Evolutionary conservation across 2,888 invertebrate species (phyloP).

Genomic region (Agrochola lota): DNA sequence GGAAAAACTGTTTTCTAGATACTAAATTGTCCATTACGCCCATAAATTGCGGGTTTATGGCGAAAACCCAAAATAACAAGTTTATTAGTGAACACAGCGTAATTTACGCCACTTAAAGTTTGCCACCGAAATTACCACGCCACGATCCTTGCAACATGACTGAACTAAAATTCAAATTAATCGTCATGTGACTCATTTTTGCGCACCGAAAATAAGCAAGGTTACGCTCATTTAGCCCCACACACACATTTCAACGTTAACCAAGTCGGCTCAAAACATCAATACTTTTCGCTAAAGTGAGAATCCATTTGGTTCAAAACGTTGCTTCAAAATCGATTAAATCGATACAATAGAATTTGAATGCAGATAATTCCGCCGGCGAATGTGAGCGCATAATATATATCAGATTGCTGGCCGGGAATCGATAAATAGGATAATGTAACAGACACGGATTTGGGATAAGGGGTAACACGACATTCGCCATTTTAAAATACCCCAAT

Average conservation of each 20-base stretch:
- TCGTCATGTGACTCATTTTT: neutral
- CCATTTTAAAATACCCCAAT: neutral
- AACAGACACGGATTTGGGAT: constrained; percentile 27
- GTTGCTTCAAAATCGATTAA: constrained; percentile 23
- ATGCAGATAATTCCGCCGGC: constrained; percentile 25
- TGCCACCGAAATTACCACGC: neutral
- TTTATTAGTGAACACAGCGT: neutral
- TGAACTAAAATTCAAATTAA: neutral
- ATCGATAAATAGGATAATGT: constrained; percentile 57
- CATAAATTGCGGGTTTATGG: neutral
- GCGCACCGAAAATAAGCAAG: neutral
- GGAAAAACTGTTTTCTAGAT: neutral
- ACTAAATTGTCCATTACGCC: neutral
- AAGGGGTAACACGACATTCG: neutral
- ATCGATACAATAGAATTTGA: constrained; percentile 30
- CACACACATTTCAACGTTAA: neutral
- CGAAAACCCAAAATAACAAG: neutral
- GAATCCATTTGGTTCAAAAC: neutral
- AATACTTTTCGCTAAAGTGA: neutral
- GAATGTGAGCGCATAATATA: constrained; percentile 52
- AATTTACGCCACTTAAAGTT: neutral
- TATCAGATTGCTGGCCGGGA: constrained; percentile 52
- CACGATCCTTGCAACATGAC: neutral
- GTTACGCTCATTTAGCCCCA: neutral
- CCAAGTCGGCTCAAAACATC: neutral